These are phyloP conservation scores for Benitochromis conjunctus DNA, from an alignment of 2,113 vertebrate species.

Conservation along the genomic window DNA sequence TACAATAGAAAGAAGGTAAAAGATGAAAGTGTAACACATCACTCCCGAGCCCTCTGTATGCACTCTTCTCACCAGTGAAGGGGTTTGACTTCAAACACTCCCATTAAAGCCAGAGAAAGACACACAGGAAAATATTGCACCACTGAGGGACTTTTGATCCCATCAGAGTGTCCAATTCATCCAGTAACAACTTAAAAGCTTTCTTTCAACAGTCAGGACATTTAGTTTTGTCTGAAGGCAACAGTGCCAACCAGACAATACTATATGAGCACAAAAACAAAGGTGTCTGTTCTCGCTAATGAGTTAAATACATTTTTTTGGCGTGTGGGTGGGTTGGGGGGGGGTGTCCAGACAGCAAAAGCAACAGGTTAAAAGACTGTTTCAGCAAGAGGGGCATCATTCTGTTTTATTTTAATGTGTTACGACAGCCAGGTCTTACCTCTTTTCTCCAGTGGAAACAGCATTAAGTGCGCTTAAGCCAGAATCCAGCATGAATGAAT, in stretches of 20 bases:
- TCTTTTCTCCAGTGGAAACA: not conserved
- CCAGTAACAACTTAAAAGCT: not conserved
- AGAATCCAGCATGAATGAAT: conserved; percentile 39
- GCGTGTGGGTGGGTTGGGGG: not conserved
- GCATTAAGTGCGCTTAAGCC: not conserved
- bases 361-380: not conserved
- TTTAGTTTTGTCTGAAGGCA: not conserved
- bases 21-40: conserved; percentile 45
- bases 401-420: not conserved
- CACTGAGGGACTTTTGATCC: not conserved
- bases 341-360: not conserved
- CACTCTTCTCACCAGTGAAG: conserved; percentile 32
- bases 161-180: not conserved
- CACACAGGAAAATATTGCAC: conserved; percentile 8
- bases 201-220: not conserved
- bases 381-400: not conserved
- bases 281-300: not conserved
- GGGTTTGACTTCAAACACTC: conserved; percentile 41
- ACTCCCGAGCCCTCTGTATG: conserved; percentile 25
- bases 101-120: not conserved
- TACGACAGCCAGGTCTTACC: not conserved
- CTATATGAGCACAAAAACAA: not conserved
- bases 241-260: not conserved
- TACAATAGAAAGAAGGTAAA: not conserved
- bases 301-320: not conserved